A percentile compares a stretch with the other conserved stretches of the same genome.
Evolutionary conservation across 2,797 vertebrate species (phyloP).

Genomic region (Cossypha dichroa): DNA sequence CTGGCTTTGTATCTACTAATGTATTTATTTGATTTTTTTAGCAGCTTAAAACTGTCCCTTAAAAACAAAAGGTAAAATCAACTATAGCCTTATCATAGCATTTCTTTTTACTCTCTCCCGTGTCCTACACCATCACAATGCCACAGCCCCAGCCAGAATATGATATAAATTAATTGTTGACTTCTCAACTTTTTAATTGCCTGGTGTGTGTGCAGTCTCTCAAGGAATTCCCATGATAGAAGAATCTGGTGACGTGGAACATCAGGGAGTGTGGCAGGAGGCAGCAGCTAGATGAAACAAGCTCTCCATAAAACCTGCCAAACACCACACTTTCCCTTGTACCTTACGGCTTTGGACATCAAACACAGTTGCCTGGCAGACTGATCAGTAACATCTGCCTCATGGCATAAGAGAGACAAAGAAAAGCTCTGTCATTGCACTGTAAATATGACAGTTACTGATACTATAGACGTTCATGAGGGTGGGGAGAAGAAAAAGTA

Average conservation of each 20-base stretch:
- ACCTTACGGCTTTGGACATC: not conserved
- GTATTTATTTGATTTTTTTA: not conserved
- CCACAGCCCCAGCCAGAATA: not conserved
- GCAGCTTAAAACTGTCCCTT: not conserved
- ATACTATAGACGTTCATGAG: not conserved
- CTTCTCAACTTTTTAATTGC: not conserved
- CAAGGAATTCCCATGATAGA: not conserved
- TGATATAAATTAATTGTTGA: not conserved
- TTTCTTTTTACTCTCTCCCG: not conserved
- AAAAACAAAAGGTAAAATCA: not conserved
- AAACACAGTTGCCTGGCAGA: not conserved
- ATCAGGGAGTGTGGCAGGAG: not conserved
- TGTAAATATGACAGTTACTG: not conserved
- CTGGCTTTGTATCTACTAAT: not conserved
- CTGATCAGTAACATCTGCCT: not conserved
- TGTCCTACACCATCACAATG: not conserved
- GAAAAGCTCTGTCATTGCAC: not conserved
- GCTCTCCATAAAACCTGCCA: not conserved
- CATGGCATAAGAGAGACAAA: not conserved
- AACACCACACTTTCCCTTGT: not conserved
- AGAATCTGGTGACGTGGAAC: rapidly evolving
- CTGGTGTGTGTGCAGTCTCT: not conserved
- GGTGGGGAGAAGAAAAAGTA: not conserved
- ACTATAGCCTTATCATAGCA: not conserved
- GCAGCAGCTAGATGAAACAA: not conserved